phyloP scores from a whole-genome alignment of 2,888 invertebrate genomes.

The Theretra japonica region DNA sequence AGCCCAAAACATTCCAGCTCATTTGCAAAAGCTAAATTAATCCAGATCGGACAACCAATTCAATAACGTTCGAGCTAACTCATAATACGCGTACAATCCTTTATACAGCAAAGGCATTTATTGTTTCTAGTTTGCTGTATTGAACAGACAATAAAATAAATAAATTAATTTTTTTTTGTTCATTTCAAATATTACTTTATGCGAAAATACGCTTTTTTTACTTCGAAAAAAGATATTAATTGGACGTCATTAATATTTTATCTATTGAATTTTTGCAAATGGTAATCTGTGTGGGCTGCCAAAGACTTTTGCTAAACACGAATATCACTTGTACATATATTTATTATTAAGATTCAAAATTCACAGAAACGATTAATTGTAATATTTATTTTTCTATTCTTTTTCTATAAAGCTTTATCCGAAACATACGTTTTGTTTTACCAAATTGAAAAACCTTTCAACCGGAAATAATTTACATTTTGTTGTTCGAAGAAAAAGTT shows the following conservation, averaged over 20 bases:
- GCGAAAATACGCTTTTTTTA: no score
- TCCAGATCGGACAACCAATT: not conserved
- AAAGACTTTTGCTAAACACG: no score
- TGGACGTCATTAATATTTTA: no score
- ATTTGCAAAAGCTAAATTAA: slow-evolving; percentile 2
- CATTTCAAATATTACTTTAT: not conserved
- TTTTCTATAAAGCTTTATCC: not conserved
- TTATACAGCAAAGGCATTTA: not conserved
- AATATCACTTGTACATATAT: no score
- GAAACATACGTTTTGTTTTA: not conserved
- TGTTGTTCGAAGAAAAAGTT: not conserved
- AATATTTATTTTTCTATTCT: no score
- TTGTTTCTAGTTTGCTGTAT: not conserved
- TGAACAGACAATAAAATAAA: slow-evolving; percentile 5
- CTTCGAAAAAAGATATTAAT: no score
- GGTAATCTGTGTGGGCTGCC: no score
- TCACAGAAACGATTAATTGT: no score
- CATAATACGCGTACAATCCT: not conserved
- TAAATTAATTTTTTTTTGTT: no score
- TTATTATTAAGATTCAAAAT: no score
- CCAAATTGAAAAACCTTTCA: not conserved
- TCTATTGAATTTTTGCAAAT: no score
- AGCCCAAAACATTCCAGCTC: not conserved
- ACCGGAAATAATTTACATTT: not conserved
- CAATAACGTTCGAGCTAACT: not conserved